Conservation (phyloP, 2,113 vertebrate genomes). For the Meles meles region DNA sequence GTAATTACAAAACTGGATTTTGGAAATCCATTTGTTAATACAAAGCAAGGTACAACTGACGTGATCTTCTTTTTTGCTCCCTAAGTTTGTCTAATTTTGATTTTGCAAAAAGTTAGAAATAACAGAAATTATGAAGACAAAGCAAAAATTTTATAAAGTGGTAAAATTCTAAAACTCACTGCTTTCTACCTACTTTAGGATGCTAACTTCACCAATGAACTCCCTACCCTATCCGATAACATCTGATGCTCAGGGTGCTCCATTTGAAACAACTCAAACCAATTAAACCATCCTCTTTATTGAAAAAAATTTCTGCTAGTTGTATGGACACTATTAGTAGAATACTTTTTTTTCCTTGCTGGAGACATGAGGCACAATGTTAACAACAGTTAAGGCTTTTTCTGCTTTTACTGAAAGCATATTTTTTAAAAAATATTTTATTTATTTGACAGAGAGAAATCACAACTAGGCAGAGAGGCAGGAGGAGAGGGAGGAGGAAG, state of each 20-base stretch:
- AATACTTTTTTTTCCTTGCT: neutral
- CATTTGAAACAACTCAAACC: neutral
- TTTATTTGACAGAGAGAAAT: too few relatives aligned
- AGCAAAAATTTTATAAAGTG: neutral
- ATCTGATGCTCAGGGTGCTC: neutral
- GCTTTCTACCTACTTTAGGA: neutral
- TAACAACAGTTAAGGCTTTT: neutral
- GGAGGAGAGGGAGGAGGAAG: too few relatives aligned
- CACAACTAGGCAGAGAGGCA: too few relatives aligned
- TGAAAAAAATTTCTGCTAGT: neutral
- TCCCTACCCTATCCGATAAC: neutral
- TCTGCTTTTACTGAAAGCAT: neutral
- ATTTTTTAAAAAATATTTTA: neutral
- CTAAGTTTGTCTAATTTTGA: neutral
- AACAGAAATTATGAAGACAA: neutral
- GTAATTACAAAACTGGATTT: neutral
- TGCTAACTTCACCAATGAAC: neutral
- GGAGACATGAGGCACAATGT: neutral
- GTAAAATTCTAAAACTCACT: neutral
- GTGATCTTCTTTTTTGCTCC: neutral
- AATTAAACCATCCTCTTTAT: neutral
- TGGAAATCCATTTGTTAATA: neutral
- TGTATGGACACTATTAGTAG: neutral
- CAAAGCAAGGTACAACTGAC: neutral
- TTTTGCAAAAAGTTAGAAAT: conserved; percentile 6